Conservation (phyloP, 2,888 invertebrate genomes). For the Phengaris alcon region DNA sequence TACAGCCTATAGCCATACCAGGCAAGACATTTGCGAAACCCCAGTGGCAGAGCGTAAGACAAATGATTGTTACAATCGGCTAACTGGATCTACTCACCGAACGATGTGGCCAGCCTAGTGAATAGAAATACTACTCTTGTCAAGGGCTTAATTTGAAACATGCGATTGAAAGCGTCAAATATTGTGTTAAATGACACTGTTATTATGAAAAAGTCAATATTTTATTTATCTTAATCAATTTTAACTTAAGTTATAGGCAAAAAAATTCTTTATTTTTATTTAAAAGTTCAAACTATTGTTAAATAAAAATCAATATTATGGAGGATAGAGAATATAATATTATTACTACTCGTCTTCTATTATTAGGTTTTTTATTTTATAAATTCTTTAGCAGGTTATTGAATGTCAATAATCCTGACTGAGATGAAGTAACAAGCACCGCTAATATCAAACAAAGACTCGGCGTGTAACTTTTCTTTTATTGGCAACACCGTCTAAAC, state of each 20-base stretch:
- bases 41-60: constrained; percentile 40
- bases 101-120: constrained; percentile 20
- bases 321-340: too few relatives aligned
- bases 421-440: constrained; percentile 6
- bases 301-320: too few relatives aligned
- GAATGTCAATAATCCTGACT: background rate
- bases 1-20: constrained; percentile 36
- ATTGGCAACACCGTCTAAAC: constrained; percentile 29
- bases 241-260: too few relatives aligned
- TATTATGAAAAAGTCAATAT: too few relatives aligned
- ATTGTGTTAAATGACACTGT: too few relatives aligned
- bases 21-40: constrained; percentile 40
- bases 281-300: too few relatives aligned
- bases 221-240: too few relatives aligned
- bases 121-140: background rate
- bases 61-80: constrained; percentile 41
- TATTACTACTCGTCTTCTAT: too few relatives aligned
- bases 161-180: background rate
- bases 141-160: background rate
- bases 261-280: too few relatives aligned
- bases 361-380: too few relatives aligned
- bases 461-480: background rate
- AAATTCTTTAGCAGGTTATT: background rate
- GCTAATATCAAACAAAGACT: constrained; percentile 7
- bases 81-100: constrained; percentile 38